These are phyloP conservation scores for Anguilla marmorata DNA, from an alignment of 2,797 vertebrate species.

Conservation along the genomic window DNA sequence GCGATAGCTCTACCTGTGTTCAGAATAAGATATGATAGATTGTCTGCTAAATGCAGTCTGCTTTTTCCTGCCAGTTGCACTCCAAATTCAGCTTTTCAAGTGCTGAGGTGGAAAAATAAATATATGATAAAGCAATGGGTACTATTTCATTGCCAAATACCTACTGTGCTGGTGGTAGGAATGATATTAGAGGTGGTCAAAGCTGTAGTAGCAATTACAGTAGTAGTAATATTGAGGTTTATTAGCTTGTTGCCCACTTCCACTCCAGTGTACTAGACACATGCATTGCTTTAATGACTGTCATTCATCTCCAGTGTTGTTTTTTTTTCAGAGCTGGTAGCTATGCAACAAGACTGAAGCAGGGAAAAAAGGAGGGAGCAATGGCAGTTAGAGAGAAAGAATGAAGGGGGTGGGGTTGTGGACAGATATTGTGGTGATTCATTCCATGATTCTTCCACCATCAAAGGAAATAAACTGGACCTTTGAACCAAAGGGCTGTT, in stretches of 20 bases:
- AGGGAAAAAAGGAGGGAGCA: conserved; percentile 36
- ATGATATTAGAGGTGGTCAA: background rate
- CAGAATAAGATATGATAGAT: background rate
- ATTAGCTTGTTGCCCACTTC: conserved; percentile 36
- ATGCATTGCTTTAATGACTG: conserved; percentile 46
- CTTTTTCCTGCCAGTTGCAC: conserved; percentile 6
- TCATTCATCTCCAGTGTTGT: conserved; percentile 51
- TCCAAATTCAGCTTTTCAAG: background rate
- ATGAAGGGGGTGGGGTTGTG: conserved; percentile 34
- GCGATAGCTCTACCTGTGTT: conserved; percentile 10
- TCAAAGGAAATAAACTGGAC: conserved; percentile 26
- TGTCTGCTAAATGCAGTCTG: background rate
- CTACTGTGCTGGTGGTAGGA: background rate
- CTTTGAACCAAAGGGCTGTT: conserved; percentile 35
- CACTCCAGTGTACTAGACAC: conserved; percentile 48
- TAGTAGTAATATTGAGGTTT: background rate
- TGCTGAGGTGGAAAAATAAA: background rate
- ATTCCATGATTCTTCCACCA: conserved; percentile 33
- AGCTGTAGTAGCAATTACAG: background rate
- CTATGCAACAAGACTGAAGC: conserved; percentile 52
- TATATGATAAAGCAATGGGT: background rate
- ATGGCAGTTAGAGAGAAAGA: conserved; percentile 33
- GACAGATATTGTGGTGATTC: conserved; percentile 37
- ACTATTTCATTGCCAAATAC: conserved; percentile 39
- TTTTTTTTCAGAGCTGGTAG: conserved; percentile 52